A percentile compares a stretch with the other conserved stretches of the same genome.
Conservation (phyloP, 92 coral and sea anemone species). For the Porites lobata region DNA sequence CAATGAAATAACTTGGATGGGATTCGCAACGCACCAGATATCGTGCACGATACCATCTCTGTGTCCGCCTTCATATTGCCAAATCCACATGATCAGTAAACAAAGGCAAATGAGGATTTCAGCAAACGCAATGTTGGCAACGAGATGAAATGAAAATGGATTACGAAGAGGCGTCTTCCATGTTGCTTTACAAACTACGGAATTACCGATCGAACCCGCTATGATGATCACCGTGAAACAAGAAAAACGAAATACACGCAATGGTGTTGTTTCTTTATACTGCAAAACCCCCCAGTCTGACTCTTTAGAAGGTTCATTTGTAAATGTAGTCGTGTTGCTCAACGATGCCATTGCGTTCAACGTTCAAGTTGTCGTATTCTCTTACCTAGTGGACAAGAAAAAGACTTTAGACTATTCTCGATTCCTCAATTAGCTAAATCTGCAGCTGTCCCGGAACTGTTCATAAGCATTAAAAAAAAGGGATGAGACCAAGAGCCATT, state of each 20-base stretch:
- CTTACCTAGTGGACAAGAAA: too few species aligned
- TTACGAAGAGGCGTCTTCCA: conserved; percentile 37
- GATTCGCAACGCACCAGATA: conserved; percentile 49
- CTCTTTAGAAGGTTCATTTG: background rate
- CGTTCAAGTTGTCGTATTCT: background rate
- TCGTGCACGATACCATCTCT: conserved; percentile 14
- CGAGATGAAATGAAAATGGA: conserved; percentile 70
- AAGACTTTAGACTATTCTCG: too few species aligned
- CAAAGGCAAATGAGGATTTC: conserved; percentile 52
- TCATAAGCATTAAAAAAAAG: too few species aligned
- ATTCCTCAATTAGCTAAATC: too few species aligned
- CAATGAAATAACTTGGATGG: conserved; percentile 43
- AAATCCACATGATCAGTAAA: conserved; percentile 35
- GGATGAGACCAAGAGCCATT: too few species aligned
- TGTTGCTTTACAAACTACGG: conserved; percentile 50
- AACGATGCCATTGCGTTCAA: background rate
- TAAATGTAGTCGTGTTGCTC: background rate
- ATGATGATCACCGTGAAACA: conserved; percentile 40
- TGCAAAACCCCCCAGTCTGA: background rate
- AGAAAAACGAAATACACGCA: conserved; percentile 41
- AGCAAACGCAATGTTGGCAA: conserved; percentile 70
- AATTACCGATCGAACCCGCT: conserved; percentile 65
- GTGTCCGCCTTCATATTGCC: background rate
- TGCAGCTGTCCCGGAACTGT: too few species aligned
- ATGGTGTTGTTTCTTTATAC: conserved; percentile 32